phyloP scores from a whole-genome alignment of 2,113 vertebrate species.

The Pitta sordida region DNA sequence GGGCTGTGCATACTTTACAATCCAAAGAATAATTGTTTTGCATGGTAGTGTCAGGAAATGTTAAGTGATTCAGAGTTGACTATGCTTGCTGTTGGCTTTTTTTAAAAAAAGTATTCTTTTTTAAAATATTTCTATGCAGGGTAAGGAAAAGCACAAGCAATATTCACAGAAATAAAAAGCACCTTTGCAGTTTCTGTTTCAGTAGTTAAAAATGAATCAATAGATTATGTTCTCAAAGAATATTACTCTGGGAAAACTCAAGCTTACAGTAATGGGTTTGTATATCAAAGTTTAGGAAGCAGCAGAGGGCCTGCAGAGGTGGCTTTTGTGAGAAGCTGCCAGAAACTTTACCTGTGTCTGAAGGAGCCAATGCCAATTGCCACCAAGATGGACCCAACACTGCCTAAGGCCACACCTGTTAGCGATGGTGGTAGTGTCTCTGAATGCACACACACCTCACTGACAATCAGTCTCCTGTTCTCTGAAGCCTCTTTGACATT shows the following conservation, averaged over 20 bases:
- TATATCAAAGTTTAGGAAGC: not conserved
- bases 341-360: not conserved
- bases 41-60: not conserved
- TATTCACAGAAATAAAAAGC: not conserved
- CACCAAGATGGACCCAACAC: not conserved
- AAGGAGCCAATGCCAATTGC: not conserved
- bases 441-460: accelerated
- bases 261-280: not conserved
- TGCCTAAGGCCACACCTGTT: not conserved
- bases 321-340: not conserved
- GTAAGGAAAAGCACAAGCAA: not conserved
- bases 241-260: not conserved
- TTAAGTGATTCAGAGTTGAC: slow-evolving; percentile 11
- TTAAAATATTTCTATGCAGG: not conserved
- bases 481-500: not conserved
- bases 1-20: not conserved
- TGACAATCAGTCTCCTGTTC: not conserved
- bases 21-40: slow-evolving; percentile 17
- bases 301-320: accelerated
- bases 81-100: not conserved
- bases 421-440: not conserved
- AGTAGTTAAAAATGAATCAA: not conserved
- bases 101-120: too few species aligned
- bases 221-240: not conserved
- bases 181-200: not conserved